Base-by-base conservation (phyloP, 2,888 invertebrate genomes). In the Chrysina gloriosa region DNA sequence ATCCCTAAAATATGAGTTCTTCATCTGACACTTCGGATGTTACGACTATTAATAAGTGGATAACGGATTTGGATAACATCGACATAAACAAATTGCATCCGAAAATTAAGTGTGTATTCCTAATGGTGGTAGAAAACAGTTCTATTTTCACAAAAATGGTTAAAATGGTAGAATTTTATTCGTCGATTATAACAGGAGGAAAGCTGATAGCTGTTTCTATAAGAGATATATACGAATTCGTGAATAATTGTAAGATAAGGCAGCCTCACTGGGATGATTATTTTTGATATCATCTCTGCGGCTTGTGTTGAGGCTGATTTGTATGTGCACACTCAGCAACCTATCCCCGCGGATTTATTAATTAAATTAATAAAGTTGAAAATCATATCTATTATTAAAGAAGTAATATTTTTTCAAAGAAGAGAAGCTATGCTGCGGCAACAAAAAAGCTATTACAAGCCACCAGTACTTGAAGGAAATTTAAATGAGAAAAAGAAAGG, bases 301-400 rank as follows among this genome's bases (percentile, higher is more conserved):
- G 69, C 69, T n/a, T 61, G 50, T 52, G 23, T 14, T 14, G 69
- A 69, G 23, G 61, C 61, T 2, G 25, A 39, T 1, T n/a, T 56
- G 23, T 69, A 69, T 6, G 23, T 65, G 2, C 47, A 31, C n/a
- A 58, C 34, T 1, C 29, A 65, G 11, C 25, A 61, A 16, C 34
- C 31, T 2, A 61, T 69, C 29, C 69, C 69, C 11, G 39, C 52
- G 25, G 69, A 69, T 52, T 50, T 69, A 19, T 23, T 69, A 0
- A 50, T 56, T 34, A 65, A 65, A 61, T 16, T 69, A 7, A 52
- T 69, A 11, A 69, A 69, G 52, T 23, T 69, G 4, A 63, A 65
- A 65, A 21, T 65, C n/a, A 50, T 69, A 14, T 42, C 45, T 14
- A 11, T 27, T 1, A 58, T 69, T 14, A 64, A 47, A 50, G 42